Conservation (phyloP, 1,140 invertebrate genomes). For the Ceratina calcarata region DNA sequence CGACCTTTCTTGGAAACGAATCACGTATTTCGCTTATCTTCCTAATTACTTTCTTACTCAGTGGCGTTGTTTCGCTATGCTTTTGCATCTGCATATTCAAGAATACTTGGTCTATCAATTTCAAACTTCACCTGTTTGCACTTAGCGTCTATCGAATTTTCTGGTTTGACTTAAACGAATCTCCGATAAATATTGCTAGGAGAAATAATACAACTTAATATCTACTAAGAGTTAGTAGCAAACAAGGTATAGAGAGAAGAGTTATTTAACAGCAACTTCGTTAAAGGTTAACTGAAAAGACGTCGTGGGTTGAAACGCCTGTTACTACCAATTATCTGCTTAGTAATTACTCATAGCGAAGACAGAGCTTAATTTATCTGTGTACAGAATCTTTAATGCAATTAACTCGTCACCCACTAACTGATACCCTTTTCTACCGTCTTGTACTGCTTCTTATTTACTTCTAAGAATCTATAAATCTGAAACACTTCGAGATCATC, state of each 20-base stretch:
- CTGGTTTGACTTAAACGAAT: no score
- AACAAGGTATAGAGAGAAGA: not conserved
- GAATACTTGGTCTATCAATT: no score
- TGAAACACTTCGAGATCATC: not conserved
- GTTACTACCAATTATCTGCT: conserved; percentile 36
- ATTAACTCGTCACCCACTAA: not conserved
- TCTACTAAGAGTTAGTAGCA: not conserved
- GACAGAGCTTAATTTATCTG: conserved; percentile 16
- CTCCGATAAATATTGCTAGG: not conserved
- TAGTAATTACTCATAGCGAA: conserved; percentile 17
- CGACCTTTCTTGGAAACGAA: no score
- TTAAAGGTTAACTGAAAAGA: not conserved
- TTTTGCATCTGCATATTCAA: no score
- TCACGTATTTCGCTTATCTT: no score
- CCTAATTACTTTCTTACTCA: no score
- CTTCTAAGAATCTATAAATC: not conserved
- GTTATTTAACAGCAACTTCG: conserved; percentile 17
- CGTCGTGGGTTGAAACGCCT: not conserved
- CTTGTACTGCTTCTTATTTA: no score
- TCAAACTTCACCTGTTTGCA: no score
- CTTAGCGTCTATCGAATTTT: no score
- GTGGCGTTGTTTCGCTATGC: no score
- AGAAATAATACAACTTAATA: not conserved
- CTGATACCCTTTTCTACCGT: not conserved
- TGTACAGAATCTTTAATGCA: conserved; percentile 26